phyloP scores from a whole-genome alignment of 2,888 invertebrate species.

The Cosmopolites sordidus region DNA sequence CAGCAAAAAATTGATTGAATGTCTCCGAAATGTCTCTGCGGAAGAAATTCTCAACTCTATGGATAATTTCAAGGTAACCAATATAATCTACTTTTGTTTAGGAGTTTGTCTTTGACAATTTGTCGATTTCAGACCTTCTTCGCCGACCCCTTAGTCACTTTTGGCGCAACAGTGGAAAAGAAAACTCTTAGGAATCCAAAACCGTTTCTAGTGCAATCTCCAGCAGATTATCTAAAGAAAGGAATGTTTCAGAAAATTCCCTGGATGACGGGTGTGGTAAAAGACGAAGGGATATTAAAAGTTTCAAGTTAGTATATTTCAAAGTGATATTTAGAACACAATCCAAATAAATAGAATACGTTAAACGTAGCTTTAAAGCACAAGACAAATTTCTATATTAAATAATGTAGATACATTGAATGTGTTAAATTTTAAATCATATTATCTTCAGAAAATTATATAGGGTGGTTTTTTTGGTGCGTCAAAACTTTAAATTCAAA shows the following conservation, averaged over 20 bases:
- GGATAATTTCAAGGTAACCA: constrained; percentile 48
- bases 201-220: constrained; percentile 50
- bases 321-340: too few relatives aligned
- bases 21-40: constrained; percentile 47
- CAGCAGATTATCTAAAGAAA: constrained; percentile 42
- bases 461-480: too few relatives aligned
- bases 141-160: constrained; percentile 51
- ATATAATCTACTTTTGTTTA: too few relatives aligned
- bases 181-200: constrained; percentile 39
- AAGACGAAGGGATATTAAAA: constrained; percentile 52
- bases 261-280: constrained; percentile 50
- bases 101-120: too few relatives aligned
- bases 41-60: constrained; percentile 44
- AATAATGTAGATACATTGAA: too few relatives aligned
- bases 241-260: constrained; percentile 50
- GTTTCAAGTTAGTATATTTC: constrained; percentile 42
- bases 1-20: constrained; percentile 43
- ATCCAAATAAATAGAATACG: too few relatives aligned
- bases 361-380: too few relatives aligned
- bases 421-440: too few relatives aligned
- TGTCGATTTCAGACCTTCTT: constrained; percentile 49
- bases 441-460: too few relatives aligned
- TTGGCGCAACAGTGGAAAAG: constrained; percentile 49
- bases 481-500: too few relatives aligned
- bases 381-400: too few relatives aligned